A percentile compares a stretch with the other conserved stretches of the same genome.
Evolutionary conservation across 2,797 vertebrate species (phyloP).

Genomic region (Austrolebias charrua): DNA sequence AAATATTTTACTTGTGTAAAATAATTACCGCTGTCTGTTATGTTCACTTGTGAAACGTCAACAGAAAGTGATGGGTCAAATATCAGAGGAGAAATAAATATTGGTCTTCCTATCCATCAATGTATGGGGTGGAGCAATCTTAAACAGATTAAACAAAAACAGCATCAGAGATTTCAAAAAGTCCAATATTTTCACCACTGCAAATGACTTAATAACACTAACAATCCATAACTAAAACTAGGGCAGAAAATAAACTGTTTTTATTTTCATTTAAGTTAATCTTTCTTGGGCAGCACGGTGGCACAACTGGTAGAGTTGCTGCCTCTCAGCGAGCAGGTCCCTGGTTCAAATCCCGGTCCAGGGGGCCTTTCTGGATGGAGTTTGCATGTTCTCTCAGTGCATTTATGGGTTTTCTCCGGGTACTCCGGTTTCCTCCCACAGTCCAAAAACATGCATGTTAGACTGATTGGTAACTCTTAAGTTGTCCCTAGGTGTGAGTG

Average conservation of each 20-base stretch:
- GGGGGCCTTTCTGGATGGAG: too few relatives aligned
- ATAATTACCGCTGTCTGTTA: not conserved
- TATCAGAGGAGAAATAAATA: conserved; percentile 6
- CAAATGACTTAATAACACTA: not conserved
- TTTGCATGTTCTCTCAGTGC: too few relatives aligned
- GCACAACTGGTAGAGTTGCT: too few relatives aligned
- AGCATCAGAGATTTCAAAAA: not conserved
- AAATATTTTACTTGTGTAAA: not conserved
- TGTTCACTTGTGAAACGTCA: not conserved
- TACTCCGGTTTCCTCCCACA: too few relatives aligned
- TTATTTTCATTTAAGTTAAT: too few relatives aligned
- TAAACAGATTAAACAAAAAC: conserved; percentile 5
- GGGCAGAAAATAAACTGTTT: not conserved
- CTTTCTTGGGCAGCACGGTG: too few relatives aligned
- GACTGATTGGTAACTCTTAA: too few relatives aligned
- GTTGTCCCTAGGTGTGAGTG: too few relatives aligned
- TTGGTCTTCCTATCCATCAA: not conserved
- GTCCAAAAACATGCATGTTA: too few relatives aligned
- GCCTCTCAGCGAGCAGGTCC: too few relatives aligned
- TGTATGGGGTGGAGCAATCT: not conserved
- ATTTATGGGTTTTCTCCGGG: too few relatives aligned
- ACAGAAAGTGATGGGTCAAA: not conserved
- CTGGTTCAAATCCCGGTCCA: too few relatives aligned
- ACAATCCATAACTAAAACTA: not conserved
- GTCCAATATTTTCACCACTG: not conserved